Percentiles rank a stretch among this genome's conserved stretches.
These are phyloP conservation scores for Coryphaenoides rupestris DNA, from an alignment of 2,113 vertebrate species.

Conservation along the genomic window DNA sequence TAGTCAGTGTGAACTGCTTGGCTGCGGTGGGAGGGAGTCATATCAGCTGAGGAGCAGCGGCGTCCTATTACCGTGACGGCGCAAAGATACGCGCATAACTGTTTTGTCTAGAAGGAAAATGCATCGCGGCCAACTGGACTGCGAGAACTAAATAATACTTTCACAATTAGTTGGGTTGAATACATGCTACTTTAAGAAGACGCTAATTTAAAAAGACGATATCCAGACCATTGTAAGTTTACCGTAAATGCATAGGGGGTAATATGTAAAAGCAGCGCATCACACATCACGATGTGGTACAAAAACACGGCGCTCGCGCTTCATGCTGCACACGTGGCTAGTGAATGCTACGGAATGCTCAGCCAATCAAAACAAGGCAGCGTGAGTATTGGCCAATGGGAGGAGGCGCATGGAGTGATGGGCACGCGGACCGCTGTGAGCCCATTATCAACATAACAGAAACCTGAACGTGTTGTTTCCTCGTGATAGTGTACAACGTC, in stretches of 20 bases:
- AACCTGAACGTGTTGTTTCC: no score
- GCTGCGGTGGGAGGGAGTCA: slow-evolving; percentile 25
- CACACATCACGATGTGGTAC: not conserved
- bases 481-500: no score
- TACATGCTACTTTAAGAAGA: no score
- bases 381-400: slow-evolving; percentile 51
- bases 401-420: slow-evolving; percentile 28
- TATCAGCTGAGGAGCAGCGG: slow-evolving; percentile 65
- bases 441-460: not conserved
- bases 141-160: no score
- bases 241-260: no score
- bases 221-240: no score
- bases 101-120: not conserved
- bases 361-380: slow-evolving; percentile 56
- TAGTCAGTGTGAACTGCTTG: no score
- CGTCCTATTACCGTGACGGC: slow-evolving; percentile 50
- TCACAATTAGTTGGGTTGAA: no score
- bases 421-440: not conserved
- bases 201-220: no score
- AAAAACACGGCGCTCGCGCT: slow-evolving; percentile 38
- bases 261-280: no score
- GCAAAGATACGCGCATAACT: slow-evolving; percentile 19
- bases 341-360: slow-evolving; percentile 48
- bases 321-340: slow-evolving; percentile 64
- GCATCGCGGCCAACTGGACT: no score